Evolutionary conservation across 2,113 vertebrate genomes (phyloP), one percentile per base, ranked within the genome.

Genomic region (Amphiprion ocellaris): DNA sequence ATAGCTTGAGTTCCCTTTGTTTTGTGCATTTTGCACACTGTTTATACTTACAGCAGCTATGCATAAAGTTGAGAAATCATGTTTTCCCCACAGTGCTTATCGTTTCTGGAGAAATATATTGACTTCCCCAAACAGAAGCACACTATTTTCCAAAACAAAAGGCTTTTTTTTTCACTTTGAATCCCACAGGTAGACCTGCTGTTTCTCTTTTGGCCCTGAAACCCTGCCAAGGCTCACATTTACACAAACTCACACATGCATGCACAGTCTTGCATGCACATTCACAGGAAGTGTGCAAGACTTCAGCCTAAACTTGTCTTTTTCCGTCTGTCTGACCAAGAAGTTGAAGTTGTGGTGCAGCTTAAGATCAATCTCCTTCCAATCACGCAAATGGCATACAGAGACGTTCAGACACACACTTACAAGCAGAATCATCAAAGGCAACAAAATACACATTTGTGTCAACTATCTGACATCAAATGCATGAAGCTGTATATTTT

Each of bases 261-360:
- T 19, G 11, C 26, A 58, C 50, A 23, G 12, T 66, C 44, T 4
- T 19, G 0, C 39, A 26, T 19, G 1, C 21, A 77, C 61, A 58
- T 26, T 16, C 44, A 58, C 52, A 60, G 46, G 50, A 85, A 62
- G 69, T 44, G 67, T 74, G 68, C n/a, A 23, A 71, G 52, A 63
- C 16, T 50, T 79, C 56, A 63, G 69, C 70, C 58, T 70, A 67
- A 80, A 37, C 64, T 52, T 54, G 55, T 69, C 60, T 30, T 79
- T 85, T 87, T 77, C 79, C 87, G 65, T 89, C 63, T 62, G 81
- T 82, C 74, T 71, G 69, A 71, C 84, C 81, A 83, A 69, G 47
- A 67, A 74, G 15, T 75, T 21, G 21, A 21, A 21, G 61, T 23
- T 79, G 59, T 37, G 60, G 44, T 60, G 70, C 83, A 49, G 71